Percentiles rank a stretch among this genome's conserved stretches.
phyloP scores from a whole-genome alignment of 2,113 vertebrate species.

The Lontra canadensis region DNA sequence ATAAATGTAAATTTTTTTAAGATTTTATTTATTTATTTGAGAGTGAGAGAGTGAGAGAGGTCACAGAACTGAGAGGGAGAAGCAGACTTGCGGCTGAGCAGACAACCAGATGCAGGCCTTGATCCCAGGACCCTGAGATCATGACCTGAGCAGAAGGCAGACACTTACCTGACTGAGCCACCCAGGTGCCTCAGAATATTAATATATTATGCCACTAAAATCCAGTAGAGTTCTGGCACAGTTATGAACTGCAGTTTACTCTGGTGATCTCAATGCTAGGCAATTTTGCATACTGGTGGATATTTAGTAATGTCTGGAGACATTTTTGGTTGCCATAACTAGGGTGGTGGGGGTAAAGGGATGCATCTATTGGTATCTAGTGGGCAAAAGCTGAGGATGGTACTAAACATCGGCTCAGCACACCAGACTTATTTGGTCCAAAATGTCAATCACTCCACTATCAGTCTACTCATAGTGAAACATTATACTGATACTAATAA shows the following conservation, averaged over 20 bases:
- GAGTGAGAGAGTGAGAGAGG: not conserved
- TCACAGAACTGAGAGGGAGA: not conserved
- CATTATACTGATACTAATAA: not conserved
- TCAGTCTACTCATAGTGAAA: not conserved
- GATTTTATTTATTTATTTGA: not conserved
- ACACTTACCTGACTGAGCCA: too few relatives aligned
- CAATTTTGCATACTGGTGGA: not conserved
- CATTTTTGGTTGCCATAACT: not conserved
- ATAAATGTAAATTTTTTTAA: not conserved
- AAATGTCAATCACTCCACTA: not conserved
- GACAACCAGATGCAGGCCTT: not conserved
- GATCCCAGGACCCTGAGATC: not conserved
- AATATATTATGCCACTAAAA: not conserved
- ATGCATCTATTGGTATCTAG: not conserved
- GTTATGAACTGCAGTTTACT: not conserved
- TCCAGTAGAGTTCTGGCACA: not conserved
- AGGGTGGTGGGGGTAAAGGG: accelerated
- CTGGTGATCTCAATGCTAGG: not conserved
- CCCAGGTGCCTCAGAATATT: not conserved
- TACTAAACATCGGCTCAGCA: not conserved
- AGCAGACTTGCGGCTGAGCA: not conserved
- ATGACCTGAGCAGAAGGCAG: not conserved
- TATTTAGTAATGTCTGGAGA: not conserved
- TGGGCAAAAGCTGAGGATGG: not conserved
- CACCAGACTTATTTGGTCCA: not conserved